Evolutionary conservation across 2,888 invertebrate species (phyloP).

Genomic region (Magallana nippona): DNA sequence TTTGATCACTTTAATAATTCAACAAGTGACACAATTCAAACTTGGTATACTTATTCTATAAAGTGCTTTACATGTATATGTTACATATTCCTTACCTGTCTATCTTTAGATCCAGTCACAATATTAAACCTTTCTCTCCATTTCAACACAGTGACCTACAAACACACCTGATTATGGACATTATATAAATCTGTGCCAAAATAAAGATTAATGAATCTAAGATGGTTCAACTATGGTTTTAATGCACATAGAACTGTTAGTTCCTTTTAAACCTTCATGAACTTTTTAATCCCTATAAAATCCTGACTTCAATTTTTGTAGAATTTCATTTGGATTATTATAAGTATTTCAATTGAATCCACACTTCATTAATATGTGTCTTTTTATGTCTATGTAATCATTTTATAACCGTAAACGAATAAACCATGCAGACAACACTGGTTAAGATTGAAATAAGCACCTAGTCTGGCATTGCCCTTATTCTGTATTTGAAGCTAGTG

Average conservation of each 20-base stretch:
- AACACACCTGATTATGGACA: background rate
- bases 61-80: background rate
- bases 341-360: background rate
- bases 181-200: constrained; percentile 24
- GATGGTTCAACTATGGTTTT: background rate
- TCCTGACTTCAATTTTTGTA: background rate
- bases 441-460: too few species aligned
- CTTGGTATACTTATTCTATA: background rate
- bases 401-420: too few species aligned
- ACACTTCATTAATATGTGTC: too few species aligned
- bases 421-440: too few species aligned
- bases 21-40: too few species aligned
- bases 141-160: constrained; percentile 28
- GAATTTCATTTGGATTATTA: background rate
- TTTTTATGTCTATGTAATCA: too few species aligned
- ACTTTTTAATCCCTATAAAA: constrained; percentile 4
- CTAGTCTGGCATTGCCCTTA: too few species aligned
- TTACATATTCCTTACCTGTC: too few species aligned
- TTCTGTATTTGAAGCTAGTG: too few species aligned
- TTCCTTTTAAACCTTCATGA: background rate
- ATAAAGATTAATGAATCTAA: background rate
- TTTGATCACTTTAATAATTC: too few species aligned
- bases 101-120: background rate
- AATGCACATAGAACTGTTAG: background rate
- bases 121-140: background rate